Evolutionary conservation across 2,888 invertebrate genomes (phyloP).

Genomic region (Chydorus sphaericus): DNA sequence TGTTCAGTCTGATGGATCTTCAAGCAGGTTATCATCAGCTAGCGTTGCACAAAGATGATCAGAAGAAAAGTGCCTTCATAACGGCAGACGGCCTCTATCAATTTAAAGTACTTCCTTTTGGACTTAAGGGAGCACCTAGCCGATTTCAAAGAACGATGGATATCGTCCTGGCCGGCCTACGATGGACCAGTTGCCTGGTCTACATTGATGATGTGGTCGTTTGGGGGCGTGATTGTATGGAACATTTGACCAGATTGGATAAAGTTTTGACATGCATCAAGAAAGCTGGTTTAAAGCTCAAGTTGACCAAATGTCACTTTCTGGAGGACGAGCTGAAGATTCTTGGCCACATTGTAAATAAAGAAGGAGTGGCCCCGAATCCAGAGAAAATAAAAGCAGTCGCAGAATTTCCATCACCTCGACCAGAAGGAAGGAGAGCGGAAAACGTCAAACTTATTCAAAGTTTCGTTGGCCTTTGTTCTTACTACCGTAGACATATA

Average conservation of each 20-base stretch:
- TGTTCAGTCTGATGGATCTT: too few species aligned
- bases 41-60: too few species aligned
- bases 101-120: background rate
- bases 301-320: slow-evolving; percentile 16
- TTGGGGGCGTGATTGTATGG: slow-evolving; percentile 15
- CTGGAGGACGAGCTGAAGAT: slow-evolving; percentile 9
- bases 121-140: background rate
- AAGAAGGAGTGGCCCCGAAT: slow-evolving; percentile 14
- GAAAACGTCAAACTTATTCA: slow-evolving; percentile 13
- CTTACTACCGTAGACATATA: slow-evolving; percentile 20
- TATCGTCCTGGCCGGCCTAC: background rate
- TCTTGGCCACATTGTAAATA: slow-evolving; percentile 16
- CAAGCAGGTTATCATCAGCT: too few species aligned
- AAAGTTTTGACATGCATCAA: slow-evolving; percentile 9
- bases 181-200: background rate
- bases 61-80: too few species aligned
- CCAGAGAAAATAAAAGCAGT: slow-evolving; percentile 15
- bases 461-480: slow-evolving; percentile 15
- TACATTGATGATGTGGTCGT: slow-evolving; percentile 23
- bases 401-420: slow-evolving; percentile 12
- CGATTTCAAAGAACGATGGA: background rate
- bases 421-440: too few species aligned
- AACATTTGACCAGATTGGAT: slow-evolving; percentile 13
- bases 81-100: too few species aligned
- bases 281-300: slow-evolving; percentile 15